Conservation (phyloP, 2,113 vertebrate genomes). For the Ploceus nigricollis region DNA sequence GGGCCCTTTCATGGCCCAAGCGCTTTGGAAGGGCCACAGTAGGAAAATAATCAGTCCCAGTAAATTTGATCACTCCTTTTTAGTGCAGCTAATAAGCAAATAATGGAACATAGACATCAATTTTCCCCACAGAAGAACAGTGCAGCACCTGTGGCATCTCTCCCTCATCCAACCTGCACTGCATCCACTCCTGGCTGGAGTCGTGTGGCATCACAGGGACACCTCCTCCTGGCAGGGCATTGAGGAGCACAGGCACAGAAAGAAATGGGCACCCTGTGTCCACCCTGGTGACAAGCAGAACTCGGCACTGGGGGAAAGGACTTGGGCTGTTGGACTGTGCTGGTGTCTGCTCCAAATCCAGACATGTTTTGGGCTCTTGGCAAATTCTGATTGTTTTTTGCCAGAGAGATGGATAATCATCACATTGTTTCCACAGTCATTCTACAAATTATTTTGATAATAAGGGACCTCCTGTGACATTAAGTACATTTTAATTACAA, state of each 20-base stretch:
- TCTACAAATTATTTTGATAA: constrained; percentile 21
- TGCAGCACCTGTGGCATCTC: fast-evolving
- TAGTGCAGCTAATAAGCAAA: neutral
- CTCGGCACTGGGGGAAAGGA: neutral
- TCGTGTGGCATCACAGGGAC: neutral
- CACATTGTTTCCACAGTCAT: neutral
- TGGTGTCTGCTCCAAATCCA: neutral
- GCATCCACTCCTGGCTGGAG: neutral
- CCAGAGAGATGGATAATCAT: neutral
- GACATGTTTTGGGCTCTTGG: neutral
- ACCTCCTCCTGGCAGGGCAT: neutral
- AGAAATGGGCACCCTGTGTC: neutral
- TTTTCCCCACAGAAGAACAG: neutral
- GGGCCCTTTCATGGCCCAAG: neutral
- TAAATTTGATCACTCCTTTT: neutral
- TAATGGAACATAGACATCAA: neutral
- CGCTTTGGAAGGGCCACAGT: neutral
- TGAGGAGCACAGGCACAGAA: neutral
- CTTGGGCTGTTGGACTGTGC: fast-evolving
- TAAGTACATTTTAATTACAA: constrained; percentile 58
- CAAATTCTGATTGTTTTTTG: neutral
- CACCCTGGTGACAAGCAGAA: neutral
- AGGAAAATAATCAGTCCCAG: neutral
- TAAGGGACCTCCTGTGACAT: constrained; percentile 33
- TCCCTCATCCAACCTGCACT: neutral